A percentile compares a stretch with the other conserved stretches of the same genome.
Conservation (phyloP, 2,888 invertebrate genomes). For the Coelinius sp. region DNA sequence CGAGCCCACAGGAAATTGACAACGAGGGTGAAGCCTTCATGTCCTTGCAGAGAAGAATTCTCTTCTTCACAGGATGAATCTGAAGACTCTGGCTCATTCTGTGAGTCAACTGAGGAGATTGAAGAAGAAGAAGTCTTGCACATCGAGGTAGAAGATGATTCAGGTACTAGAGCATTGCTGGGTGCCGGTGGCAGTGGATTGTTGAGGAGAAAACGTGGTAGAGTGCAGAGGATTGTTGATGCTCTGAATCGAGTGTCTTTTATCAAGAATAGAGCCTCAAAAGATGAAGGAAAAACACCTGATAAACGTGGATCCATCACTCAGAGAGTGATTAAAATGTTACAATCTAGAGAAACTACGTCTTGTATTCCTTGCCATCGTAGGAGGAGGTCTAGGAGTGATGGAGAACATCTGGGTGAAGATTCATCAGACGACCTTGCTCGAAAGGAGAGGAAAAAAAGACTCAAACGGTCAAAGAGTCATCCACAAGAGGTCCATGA, state of each 20-base stretch:
- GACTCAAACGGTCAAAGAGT: constrained; percentile 17
- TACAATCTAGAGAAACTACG: constrained; percentile 37
- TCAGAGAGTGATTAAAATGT: constrained; percentile 51
- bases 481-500: constrained; percentile 27
- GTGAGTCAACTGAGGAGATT: constrained; percentile 50
- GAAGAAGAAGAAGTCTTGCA: constrained; percentile 57
- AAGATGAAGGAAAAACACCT: constrained; percentile 6
- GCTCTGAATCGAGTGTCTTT: constrained; percentile 55
- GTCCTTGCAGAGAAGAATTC: constrained; percentile 32
- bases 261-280: constrained; percentile 46
- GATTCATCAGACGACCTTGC: constrained; percentile 18
- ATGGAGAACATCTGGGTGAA: constrained; percentile 28
- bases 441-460: background rate
- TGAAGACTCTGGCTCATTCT: constrained; percentile 57
- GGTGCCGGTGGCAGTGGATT: constrained; percentile 40
- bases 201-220: constrained; percentile 47
- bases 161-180: constrained; percentile 39
- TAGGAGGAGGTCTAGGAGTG: constrained; percentile 30
- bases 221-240: constrained; percentile 52
- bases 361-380: constrained; percentile 35
- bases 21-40: constrained; percentile 44
- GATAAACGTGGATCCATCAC: constrained; percentile 48
- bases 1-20: constrained; percentile 52
- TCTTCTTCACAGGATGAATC: constrained; percentile 53
- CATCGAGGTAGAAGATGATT: constrained; percentile 53